Evolutionary conservation across 2,888 invertebrate genomes (phyloP), one percentile per base, ranked within the genome.

Genomic region (Alsophila aescularia): DNA sequence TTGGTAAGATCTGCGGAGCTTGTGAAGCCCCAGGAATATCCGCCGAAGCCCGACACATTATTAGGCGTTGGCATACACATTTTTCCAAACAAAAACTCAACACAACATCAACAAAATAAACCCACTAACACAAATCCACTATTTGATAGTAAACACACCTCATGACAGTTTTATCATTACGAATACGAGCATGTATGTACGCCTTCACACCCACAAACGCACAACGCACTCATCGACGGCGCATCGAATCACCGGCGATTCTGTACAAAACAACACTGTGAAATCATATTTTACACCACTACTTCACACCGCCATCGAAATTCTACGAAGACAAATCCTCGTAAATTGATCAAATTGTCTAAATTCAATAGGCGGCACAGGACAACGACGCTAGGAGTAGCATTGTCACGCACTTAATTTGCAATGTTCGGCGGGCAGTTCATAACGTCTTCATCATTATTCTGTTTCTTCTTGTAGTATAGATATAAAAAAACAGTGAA

Each of bases 61-160:
- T 85, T 91, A 70, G 91, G 91, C 64, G 91, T 92, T 67, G 92
- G 92, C 92, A 92, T 92, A 88, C 92, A 92, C 92, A 92, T 92
- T 79, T 85, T 92, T 68, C 75, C 64, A 54, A 67, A 70, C 61
- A 67, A 72, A 69, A 66, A 69, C 60, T 64, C 52, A 60, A 75
- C 73, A 78, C 80, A 71, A 82, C 82, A 78, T 75, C 66, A 74
- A 77, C 76, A 79, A 81, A 82, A 81, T 73, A 82, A 85, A 80
- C 76, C 72, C 77, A 86, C 82, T 80, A 87, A 87, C 84, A 88
- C 84, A 85, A 83, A 83, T 83, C 65, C 79, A 83, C 80, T 79
- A 75, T 80, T 79, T 83, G 85, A 89, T 87, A 82, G 90, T 91
- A 90, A 90, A 90, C 90, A 90, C 72, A 81, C 75, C 80, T 87